Percentiles rank a stretch among this genome's conserved stretches.
Conservation (phyloP, 2,888 invertebrate species). For the Margaritifera margaritifera region DNA sequence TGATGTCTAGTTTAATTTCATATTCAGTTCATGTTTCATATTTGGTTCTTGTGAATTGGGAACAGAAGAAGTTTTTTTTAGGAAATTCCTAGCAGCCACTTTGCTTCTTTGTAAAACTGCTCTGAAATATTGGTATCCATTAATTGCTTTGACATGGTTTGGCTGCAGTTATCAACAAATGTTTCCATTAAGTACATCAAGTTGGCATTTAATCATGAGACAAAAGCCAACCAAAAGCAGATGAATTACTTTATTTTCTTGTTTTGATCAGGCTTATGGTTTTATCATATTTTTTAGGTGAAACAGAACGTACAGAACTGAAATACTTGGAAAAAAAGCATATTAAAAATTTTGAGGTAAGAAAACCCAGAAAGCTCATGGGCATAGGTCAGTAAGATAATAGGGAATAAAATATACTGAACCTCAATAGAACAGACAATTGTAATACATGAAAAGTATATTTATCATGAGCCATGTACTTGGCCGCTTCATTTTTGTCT, state of each 20-base stretch:
- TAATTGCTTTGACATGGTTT: too few species aligned
- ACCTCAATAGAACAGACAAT: neutral
- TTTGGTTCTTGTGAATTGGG: too few species aligned
- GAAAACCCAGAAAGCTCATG: neutral
- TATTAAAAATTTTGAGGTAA: slow-evolving; percentile 60
- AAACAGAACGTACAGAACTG: slow-evolving; percentile 58
- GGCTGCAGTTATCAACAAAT: too few species aligned
- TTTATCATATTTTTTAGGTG: slow-evolving; percentile 45
- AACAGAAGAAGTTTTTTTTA: too few species aligned
- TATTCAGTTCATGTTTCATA: too few species aligned
- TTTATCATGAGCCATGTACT: neutral
- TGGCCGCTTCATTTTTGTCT: neutral
- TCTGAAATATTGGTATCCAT: too few species aligned
- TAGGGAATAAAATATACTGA: neutral
- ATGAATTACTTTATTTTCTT: neutral
- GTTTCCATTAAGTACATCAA: neutral
- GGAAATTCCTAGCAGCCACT: too few species aligned
- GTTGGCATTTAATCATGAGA: neutral
- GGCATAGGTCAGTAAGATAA: neutral
- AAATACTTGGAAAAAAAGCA: slow-evolving; percentile 57
- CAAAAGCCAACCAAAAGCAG: too few species aligned
- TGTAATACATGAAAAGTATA: neutral
- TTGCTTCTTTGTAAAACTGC: too few species aligned
- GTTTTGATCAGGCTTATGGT: neutral
- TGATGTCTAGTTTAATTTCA: too few species aligned